phyloP scores from a whole-genome alignment of 1,140 invertebrate species.

The Bombyx mori region DNA sequence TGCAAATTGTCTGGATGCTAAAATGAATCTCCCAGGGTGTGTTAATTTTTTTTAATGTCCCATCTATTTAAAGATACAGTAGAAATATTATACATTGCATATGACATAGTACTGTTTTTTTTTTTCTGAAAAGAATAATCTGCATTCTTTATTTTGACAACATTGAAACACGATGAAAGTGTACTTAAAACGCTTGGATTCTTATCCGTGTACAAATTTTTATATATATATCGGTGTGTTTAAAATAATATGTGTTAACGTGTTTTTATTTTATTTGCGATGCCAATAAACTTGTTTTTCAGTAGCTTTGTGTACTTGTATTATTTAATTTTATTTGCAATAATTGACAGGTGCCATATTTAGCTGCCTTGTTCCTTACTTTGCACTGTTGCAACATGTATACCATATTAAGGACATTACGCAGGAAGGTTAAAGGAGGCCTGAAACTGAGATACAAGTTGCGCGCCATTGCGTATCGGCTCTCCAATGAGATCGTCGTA shows the following conservation, averaged over 20 bases:
- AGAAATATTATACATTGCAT: too few relatives aligned
- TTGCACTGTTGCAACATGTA: constrained; percentile 92
- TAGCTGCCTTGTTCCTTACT: constrained; percentile 86
- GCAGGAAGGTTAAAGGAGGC: constrained; percentile 86
- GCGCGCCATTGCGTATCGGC: constrained; percentile 60
- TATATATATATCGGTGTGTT: constrained; percentile 1
- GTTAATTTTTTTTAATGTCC: too few relatives aligned
- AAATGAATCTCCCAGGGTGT: too few relatives aligned
- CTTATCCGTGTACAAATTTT: too few relatives aligned
- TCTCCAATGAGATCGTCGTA: constrained; percentile 57
- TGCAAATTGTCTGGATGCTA: too few relatives aligned
- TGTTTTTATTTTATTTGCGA: constrained; percentile 22
- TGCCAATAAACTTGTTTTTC: constrained; percentile 39
- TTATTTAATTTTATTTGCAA: constrained; percentile 42
- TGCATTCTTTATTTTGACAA: too few relatives aligned
- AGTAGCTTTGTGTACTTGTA: constrained; percentile 27
- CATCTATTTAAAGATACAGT: too few relatives aligned
- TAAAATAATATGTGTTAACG: constrained; percentile 1
- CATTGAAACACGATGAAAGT: too few relatives aligned
- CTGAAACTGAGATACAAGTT: constrained; percentile 69
- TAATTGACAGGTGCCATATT: constrained; percentile 73
- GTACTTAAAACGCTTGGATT: background rate
- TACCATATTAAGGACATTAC: constrained; percentile 84
- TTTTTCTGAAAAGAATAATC: too few relatives aligned
- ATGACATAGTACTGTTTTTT: too few relatives aligned